These are phyloP conservation scores for Myotis findleyi DNA, from an alignment of 2,797 vertebrate species.

Conservation along the genomic window DNA sequence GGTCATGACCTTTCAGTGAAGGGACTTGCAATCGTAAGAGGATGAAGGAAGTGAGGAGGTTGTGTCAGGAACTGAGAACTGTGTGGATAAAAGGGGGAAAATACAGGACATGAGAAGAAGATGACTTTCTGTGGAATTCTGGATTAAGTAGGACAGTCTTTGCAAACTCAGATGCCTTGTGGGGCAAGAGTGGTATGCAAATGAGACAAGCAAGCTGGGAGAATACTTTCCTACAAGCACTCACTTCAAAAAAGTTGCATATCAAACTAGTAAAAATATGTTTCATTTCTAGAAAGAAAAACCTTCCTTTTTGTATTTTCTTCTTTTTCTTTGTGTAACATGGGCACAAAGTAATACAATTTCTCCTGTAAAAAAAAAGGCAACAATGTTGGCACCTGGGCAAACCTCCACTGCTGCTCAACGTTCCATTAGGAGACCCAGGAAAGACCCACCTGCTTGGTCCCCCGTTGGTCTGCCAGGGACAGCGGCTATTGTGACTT, in stretches of 20 bases:
- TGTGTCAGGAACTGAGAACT: background rate
- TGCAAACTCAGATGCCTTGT: background rate
- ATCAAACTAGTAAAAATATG: background rate
- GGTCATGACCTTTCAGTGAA: background rate
- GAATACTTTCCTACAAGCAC: background rate
- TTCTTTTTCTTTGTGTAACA: background rate
- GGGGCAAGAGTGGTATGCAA: too few species aligned
- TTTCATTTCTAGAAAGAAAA: background rate
- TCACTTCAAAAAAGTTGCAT: background rate
- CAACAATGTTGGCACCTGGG: fast-evolving
- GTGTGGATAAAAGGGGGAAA: background rate
- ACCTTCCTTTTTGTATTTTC: background rate
- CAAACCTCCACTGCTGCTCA: background rate
- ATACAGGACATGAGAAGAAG: background rate
- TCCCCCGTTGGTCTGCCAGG: background rate
- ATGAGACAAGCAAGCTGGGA: background rate
- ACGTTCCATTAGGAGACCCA: background rate
- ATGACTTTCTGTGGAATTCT: background rate
- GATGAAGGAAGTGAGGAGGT: fast-evolving
- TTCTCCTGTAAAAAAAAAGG: background rate
- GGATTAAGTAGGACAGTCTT: background rate
- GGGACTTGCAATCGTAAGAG: background rate
- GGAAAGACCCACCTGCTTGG: fast-evolving
- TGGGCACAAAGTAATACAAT: background rate
- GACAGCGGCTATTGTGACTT: fast-evolving